Percentiles rank a stretch among this genome's conserved stretches.
These are phyloP conservation scores for Cataglyphis albicans DNA, from an alignment of 2,888 invertebrate genomes.

Conservation along the genomic window DNA sequence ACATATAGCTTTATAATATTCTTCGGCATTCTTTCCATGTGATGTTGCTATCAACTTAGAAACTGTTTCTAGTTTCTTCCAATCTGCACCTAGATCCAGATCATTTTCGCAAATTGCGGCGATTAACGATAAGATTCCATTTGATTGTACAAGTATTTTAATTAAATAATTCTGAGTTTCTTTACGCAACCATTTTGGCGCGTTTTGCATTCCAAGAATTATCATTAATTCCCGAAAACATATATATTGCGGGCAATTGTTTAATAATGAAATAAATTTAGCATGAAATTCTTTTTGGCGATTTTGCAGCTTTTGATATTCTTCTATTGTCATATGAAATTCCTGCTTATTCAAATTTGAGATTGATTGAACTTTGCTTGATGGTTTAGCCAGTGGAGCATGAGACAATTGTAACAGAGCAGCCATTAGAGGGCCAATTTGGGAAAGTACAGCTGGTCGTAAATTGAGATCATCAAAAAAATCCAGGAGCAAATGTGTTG, in stretches of 20 bases:
- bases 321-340: conserved; percentile 88
- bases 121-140: conserved; percentile 90
- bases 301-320: conserved; percentile 86
- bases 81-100: conserved; percentile 88
- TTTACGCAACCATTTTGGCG: conserved; percentile 89
- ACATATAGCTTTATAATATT: conserved; percentile 86
- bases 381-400: conserved; percentile 89
- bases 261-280: conserved; percentile 87
- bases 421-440: conserved; percentile 87
- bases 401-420: conserved; percentile 90
- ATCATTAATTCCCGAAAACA: conserved; percentile 91
- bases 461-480: conserved; percentile 75
- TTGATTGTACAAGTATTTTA: conserved; percentile 87
- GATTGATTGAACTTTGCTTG: background rate
- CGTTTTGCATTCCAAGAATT: conserved; percentile 87
- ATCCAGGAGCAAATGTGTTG: conserved; percentile 87
- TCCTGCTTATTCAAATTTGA: conserved; percentile 55
- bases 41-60: conserved; percentile 89
- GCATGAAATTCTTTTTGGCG: conserved; percentile 87
- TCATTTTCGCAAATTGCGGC: conserved; percentile 89
- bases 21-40: conserved; percentile 85
- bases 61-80: conserved; percentile 90
- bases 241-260: conserved; percentile 88
- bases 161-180: conserved; percentile 89
- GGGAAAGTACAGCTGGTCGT: conserved; percentile 75